Conservation (phyloP, 2,113 vertebrate genomes). For the Egretta garzetta region DNA sequence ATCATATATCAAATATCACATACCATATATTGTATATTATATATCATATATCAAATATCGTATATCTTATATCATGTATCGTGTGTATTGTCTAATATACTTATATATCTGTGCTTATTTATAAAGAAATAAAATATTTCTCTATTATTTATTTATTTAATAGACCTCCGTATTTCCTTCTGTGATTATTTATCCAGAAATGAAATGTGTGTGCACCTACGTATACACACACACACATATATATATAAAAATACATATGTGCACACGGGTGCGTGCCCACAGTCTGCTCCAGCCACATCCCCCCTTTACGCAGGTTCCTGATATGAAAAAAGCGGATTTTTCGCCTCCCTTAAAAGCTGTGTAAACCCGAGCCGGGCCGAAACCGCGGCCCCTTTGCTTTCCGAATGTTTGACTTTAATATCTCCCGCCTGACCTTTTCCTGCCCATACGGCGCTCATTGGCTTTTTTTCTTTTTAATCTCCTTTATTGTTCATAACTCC, state of each 20-base stretch:
- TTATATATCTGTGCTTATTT: neutral
- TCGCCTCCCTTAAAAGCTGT: neutral
- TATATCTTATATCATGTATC: too few species aligned
- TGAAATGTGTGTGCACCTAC: neutral
- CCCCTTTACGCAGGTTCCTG: neutral
- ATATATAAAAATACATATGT: neutral
- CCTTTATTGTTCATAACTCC: conserved; percentile 35
- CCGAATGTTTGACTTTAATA: conserved; percentile 54
- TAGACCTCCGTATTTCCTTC: neutral
- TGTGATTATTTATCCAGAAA: neutral
- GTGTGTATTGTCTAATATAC: too few species aligned
- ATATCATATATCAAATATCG: too few species aligned
- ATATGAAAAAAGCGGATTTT: neutral
- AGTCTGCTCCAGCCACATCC: neutral
- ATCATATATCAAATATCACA: too few species aligned
- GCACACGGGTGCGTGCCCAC: too few species aligned
- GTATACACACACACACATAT: too few species aligned
- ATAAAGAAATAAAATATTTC: neutral
- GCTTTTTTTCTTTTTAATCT: neutral
- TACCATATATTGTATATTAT: too few species aligned
- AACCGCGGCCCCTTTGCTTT: neutral
- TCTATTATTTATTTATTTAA: neutral
- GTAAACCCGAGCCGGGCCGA: neutral
- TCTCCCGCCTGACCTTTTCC: conserved; percentile 50
- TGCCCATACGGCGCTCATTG: neutral